Conservation (phyloP, 2,888 invertebrate species). For the Ochropleura leucogaster region DNA sequence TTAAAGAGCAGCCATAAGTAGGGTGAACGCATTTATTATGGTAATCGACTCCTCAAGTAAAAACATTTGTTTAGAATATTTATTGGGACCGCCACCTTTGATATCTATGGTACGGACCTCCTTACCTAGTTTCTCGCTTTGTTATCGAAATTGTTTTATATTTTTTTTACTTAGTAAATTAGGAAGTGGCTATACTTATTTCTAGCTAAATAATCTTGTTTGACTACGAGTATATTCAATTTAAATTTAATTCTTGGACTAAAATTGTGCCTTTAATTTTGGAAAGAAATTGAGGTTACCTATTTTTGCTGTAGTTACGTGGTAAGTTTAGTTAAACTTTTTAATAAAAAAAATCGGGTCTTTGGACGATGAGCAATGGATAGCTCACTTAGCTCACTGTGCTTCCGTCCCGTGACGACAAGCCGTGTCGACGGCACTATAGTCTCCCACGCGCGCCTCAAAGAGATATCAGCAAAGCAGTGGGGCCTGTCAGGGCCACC, state of each 20-base stretch:
- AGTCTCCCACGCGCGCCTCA: no score
- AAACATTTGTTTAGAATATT: conserved; percentile 51
- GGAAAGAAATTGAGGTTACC: neutral
- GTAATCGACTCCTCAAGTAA: conserved; percentile 56
- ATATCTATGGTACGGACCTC: conserved; percentile 25
- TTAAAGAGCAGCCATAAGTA: conserved; percentile 60
- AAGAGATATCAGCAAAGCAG: no score
- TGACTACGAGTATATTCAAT: no score
- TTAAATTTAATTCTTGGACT: neutral
- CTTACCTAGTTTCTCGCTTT: conserved; percentile 31
- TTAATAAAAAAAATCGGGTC: no score
- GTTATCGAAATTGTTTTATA: neutral
- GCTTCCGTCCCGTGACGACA: no score
- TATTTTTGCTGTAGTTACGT: neutral
- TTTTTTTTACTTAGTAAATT: neutral
- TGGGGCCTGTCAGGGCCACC: no score
- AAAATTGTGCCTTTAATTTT: neutral
- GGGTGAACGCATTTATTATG: conserved; percentile 60
- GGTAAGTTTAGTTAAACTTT: no score
- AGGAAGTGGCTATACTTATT: neutral
- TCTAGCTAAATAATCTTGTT: neutral
- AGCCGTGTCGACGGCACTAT: no score
- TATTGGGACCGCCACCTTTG: conserved; percentile 44
- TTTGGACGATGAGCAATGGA: no score
- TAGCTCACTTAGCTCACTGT: no score